Conservation (phyloP, 2,113 vertebrate species). For the Pyrgilauda ruficollis region DNA sequence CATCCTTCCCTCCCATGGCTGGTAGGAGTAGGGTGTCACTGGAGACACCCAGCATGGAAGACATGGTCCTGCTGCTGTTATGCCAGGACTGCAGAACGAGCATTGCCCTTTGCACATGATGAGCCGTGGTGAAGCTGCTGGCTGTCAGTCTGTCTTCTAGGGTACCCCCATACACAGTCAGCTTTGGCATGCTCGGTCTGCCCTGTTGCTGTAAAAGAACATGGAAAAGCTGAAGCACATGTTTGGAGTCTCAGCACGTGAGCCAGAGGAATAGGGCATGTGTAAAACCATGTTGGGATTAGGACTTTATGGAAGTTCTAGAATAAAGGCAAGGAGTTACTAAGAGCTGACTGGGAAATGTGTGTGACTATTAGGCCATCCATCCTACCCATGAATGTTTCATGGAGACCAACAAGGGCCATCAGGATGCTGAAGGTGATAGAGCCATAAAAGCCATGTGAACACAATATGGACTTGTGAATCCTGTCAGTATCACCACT, state of each 20-base stretch:
- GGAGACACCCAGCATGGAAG: neutral
- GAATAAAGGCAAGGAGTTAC: neutral
- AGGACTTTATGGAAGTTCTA: neutral
- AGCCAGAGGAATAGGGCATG: neutral
- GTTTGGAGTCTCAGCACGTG: neutral
- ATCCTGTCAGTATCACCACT: neutral
- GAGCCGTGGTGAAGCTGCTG: neutral
- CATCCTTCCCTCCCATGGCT: neutral
- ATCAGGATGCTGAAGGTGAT: neutral
- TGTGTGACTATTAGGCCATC: neutral
- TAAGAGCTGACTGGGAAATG: neutral
- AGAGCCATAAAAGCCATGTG: neutral
- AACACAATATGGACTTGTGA: neutral
- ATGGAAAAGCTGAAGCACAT: neutral
- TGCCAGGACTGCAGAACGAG: rapidly evolving
- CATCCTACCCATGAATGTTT: neutral
- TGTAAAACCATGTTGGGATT: neutral
- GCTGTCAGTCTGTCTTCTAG: neutral
- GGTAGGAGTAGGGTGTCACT: neutral
- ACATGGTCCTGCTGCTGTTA: neutral
- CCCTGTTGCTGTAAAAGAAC: neutral
- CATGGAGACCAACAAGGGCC: neutral
- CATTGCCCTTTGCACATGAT: neutral
- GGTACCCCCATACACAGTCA: neutral
- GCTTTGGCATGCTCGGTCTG: neutral